phyloP scores from a whole-genome alignment of 2,113 vertebrate genomes.

The Glareola pratincola region DNA sequence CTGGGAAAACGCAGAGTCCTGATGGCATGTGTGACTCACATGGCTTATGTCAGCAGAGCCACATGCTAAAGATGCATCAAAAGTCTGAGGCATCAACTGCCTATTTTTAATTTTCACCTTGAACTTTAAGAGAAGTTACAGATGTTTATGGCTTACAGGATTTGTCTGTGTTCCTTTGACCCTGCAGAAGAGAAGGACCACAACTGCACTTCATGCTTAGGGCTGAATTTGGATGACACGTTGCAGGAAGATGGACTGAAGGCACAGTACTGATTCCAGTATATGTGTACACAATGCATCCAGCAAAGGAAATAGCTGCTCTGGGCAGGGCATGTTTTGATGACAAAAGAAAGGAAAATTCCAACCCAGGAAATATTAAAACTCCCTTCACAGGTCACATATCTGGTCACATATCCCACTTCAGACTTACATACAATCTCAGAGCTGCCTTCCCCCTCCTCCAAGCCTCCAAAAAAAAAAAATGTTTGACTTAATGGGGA shows the following conservation, averaged over 20 bases:
- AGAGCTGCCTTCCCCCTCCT: accelerated
- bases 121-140: background rate
- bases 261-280: background rate
- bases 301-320: background rate
- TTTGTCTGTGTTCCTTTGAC: background rate
- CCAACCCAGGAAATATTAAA: background rate
- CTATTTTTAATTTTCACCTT: constrained; percentile 27
- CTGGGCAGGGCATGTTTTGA: background rate
- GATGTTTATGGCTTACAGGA: background rate
- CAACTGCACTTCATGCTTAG: background rate
- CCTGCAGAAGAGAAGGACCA: background rate
- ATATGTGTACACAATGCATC: background rate
- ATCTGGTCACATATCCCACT: background rate
- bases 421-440: background rate
- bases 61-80: background rate
- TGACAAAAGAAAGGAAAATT: background rate
- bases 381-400: background rate
- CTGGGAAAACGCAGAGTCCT: background rate
- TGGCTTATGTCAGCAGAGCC: background rate
- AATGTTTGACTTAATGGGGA: background rate
- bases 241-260: background rate
- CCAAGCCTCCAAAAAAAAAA: background rate
- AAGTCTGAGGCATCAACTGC: background rate
- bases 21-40: background rate
- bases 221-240: background rate